phyloP scores from a whole-genome alignment of 2,113 vertebrate genomes.

The Nesoenas mayeri region DNA sequence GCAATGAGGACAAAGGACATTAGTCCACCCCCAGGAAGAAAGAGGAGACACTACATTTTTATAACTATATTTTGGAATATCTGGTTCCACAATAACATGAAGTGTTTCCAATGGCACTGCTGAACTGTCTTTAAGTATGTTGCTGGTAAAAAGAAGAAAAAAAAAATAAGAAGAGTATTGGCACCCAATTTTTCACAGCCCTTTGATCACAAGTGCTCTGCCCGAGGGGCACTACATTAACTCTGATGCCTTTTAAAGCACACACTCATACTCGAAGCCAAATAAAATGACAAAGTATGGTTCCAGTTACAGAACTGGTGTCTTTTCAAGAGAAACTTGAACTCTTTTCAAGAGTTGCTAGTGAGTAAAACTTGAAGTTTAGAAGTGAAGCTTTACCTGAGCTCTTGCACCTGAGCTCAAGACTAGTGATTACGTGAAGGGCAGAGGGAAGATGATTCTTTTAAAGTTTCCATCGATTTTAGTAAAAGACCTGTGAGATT shows the following conservation, averaged over 20 bases:
- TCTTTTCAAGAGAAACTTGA: background rate
- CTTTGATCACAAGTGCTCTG: background rate
- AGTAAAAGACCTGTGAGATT: background rate
- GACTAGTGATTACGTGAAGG: background rate
- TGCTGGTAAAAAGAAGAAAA: background rate
- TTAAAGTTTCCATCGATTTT: background rate
- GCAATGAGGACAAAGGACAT: background rate
- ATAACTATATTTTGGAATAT: background rate
- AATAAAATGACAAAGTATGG: background rate
- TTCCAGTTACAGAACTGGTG: background rate
- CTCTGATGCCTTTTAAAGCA: constrained; percentile 16
- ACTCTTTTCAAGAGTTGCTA: background rate
- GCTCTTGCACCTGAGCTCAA: background rate
- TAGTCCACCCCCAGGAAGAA: background rate
- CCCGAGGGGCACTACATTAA: background rate
- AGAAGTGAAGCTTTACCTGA: background rate
- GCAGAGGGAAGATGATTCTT: background rate
- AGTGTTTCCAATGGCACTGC: background rate
- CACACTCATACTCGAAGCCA: background rate
- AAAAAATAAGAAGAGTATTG: background rate
- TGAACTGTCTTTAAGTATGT: background rate
- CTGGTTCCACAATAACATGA: background rate
- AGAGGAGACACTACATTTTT: background rate
- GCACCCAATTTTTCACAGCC: background rate
- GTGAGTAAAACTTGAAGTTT: background rate